Evolutionary conservation across 92 coral and sea anemone genomes (phyloP).

Genomic region (Muricea muricata): DNA sequence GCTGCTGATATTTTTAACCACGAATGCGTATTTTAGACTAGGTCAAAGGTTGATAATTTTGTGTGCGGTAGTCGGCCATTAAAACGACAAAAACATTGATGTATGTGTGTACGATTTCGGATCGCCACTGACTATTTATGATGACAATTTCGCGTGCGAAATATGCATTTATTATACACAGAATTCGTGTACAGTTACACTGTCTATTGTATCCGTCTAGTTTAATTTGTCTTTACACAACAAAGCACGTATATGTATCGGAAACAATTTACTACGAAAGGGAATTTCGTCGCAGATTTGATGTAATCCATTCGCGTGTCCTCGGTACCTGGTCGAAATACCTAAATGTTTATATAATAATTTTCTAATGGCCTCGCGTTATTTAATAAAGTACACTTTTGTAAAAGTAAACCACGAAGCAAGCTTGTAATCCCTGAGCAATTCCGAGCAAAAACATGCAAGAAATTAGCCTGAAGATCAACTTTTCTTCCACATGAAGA

Average conservation of each 20-base stretch:
- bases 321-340: not conserved
- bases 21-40: not conserved
- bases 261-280: not conserved
- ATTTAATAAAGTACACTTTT: not conserved
- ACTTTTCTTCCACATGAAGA: not conserved
- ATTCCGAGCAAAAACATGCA: not conserved
- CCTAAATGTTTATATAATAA: slow-evolving; percentile 5
- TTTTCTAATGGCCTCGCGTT: not conserved
- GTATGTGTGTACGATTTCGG: not conserved
- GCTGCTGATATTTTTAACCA: slow-evolving; percentile 41
- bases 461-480: not conserved
- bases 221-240: not conserved
- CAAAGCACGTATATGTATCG: not conserved
- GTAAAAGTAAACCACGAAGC: not conserved
- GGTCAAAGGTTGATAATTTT: slow-evolving; percentile 43
- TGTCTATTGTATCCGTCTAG: not conserved
- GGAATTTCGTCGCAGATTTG: not conserved
- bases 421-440: not conserved
- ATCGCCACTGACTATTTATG: not conserved
- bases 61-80: not conserved
- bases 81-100: not conserved
- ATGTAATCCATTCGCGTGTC: not conserved
- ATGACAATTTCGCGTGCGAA: not conserved
- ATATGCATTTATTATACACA: too few species aligned
- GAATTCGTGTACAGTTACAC: not conserved